Evolutionary conservation across 2,888 invertebrate species (phyloP).

Genomic region (Drosophila meridionalis): DNA sequence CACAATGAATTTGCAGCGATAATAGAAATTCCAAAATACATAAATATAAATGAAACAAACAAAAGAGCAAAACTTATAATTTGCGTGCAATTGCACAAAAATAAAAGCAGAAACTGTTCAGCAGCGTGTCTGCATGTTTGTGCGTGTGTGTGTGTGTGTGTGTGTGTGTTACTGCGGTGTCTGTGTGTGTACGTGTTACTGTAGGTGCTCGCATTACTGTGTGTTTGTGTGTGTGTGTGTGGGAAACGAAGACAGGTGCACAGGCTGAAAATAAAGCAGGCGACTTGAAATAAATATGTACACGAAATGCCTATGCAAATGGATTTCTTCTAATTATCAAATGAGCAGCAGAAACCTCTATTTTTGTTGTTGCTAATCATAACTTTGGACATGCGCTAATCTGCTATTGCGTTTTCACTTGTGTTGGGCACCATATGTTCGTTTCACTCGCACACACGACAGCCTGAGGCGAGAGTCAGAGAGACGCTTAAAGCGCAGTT

Average conservation of each 20-base stretch:
- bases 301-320: slow-evolving; percentile 19
- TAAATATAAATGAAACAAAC: slow-evolving; percentile 23
- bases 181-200: slow-evolving; percentile 34
- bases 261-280: slow-evolving; percentile 40
- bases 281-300: slow-evolving; percentile 20
- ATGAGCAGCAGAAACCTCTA: slow-evolving; percentile 28
- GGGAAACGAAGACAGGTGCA: slow-evolving; percentile 57
- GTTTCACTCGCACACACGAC: slow-evolving; percentile 61
- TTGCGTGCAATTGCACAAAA: slow-evolving; percentile 45
- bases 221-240: slow-evolving; percentile 40
- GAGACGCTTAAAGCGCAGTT: slow-evolving; percentile 69
- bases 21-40: slow-evolving; percentile 10
- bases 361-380: slow-evolving; percentile 51
- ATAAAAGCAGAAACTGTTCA: slow-evolving; percentile 24
- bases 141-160: slow-evolving; percentile 13
- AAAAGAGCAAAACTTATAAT: slow-evolving; percentile 31
- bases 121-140: slow-evolving; percentile 20
- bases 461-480: slow-evolving; percentile 23
- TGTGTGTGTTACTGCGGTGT: slow-evolving; percentile 17
- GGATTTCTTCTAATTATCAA: slow-evolving; percentile 19
- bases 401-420: slow-evolving; percentile 75
- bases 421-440: slow-evolving; percentile 46
- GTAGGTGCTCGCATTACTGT: slow-evolving; percentile 22
- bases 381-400: slow-evolving; percentile 56
- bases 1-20: slow-evolving; percentile 32